These are phyloP conservation scores for Drosophila sucinea DNA, from an alignment of 1,140 invertebrate genomes.

Conservation along the genomic window DNA sequence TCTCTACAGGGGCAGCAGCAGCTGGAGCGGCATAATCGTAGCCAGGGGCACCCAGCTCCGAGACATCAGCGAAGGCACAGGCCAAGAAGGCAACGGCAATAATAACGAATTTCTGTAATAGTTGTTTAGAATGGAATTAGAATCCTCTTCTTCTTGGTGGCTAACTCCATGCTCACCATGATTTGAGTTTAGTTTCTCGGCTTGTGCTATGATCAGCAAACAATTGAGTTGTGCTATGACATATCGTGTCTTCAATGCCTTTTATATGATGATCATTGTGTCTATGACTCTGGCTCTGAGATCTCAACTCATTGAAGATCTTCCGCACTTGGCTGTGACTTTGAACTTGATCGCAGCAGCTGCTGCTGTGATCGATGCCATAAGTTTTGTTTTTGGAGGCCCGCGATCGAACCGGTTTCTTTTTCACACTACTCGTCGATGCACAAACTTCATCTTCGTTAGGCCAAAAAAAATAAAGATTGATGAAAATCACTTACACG, in stretches of 20 bases:
- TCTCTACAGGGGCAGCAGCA: conserved; percentile 53
- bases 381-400: background rate
- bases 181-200: conserved; percentile 34
- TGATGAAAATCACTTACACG: conserved; percentile 52
- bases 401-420: conserved; percentile 48
- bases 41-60: conserved; percentile 53
- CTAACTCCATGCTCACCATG: conserved; percentile 42
- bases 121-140: background rate
- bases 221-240: conserved; percentile 7
- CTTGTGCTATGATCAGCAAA: conserved; percentile 48
- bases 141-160: background rate
- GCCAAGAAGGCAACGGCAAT: conserved; percentile 75
- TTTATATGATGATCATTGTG: conserved; percentile 29
- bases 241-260: conserved; percentile 29
- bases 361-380: conserved; percentile 39
- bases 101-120: conserved; percentile 69
- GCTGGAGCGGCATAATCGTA: conserved; percentile 66
- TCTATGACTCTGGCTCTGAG: conserved; percentile 5
- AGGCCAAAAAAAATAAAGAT: conserved; percentile 51
- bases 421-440: background rate
- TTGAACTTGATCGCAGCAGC: conserved; percentile 71
- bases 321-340: conserved; percentile 64
- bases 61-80: conserved; percentile 71
- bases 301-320: conserved; percentile 15
- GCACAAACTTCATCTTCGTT: conserved; percentile 12